Evolutionary conservation across 2,797 vertebrate species (phyloP), one percentile per base, ranked within the genome.

Genomic region (Gallirallus australis): DNA sequence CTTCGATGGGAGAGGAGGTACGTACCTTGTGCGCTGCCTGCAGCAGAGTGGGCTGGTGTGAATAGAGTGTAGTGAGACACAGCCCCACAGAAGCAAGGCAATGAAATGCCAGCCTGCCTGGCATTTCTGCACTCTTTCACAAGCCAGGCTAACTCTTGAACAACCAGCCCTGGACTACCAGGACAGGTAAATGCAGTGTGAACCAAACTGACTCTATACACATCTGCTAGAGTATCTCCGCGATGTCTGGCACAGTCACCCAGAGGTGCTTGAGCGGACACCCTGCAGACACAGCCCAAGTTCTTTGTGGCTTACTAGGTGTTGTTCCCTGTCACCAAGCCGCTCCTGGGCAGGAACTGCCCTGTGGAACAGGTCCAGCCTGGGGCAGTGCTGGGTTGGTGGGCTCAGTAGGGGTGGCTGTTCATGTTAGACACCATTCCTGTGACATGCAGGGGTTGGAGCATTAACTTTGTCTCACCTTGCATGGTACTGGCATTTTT

Each of bases 331-430:
- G n/a, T 16, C 70, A 37, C 33, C 31, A 57, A 69, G 30, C 9
- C 12, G 17, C 8, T 50, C 24, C 33, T 39, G 24, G 20, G 23
- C 28, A 31, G 53, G 45, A 47, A 15, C 17, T 72, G 40, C 12
- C 30, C 48, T 11, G 16, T 15, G 25, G 42, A 21, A 53, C 0
- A 1, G 30, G 33, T 28, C 15, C n/a, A 13, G 18, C 7, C 7
- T 0, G 2, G 24, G 11, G 11, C 25, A 31, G 28, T 31, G 15
- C 65, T 39, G n/a, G 25, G 12, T 20, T 0, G 0, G 19, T 35
- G 60, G 37, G 25, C 16, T 78, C 2, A 0, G 5, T 1, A 0
- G 3, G 18, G 12, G 5, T 48, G 61, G 9, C 11, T 21, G 25
- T 23, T 37, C n/a, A 15, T 12, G 40, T 35, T 1, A 3, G 48